Evolutionary conservation across 2,113 vertebrate species (phyloP), one percentile per base, ranked within the genome.

Genomic region (Anthoscopus minutus): DNA sequence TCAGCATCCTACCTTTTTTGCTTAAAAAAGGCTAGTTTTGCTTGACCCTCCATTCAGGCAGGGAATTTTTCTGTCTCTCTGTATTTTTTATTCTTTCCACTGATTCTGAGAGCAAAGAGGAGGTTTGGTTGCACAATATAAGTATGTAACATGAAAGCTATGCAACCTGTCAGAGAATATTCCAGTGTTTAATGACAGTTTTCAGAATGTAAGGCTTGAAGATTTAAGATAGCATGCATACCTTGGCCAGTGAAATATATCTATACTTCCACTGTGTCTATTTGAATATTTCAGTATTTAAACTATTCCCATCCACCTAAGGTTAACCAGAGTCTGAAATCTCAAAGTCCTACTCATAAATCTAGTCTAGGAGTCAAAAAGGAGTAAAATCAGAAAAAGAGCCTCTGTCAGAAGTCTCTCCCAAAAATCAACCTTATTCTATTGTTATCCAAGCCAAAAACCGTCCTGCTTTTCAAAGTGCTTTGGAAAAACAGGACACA

Each of bases 211-310:
- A 95, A 90, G 69, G 15, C 76, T 78, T 92, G 64, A 73, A 95
- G 88, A 81, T 93, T 76, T 82, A 47, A 82, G 95, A 92, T 81
- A 95, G 33, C 60, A 58, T 56, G n/a, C 67, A 40, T 64, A 85
- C 50, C 65, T 83, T 88, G 40, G 65, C 50, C 86, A 58, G 53
- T 47, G 69, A 57, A 81, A 87, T 57, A 69, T 51, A 56, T 66
- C 45, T 67, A 16, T 37, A 42, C 56, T 89, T 81, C 73, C 1
- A 4, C 42, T 38, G 82, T 78, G 93, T 80, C 61, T 60, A 88
- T 93, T 95, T 91, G 60, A 96, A 87, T 96, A 96, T 89, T 94
- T 96, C 85, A 79, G 65, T 90, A 87, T 94, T 92, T 83, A 83
- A 92, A 80, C 37, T 92, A 71, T 85, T 87, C 67, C 48, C 45